phyloP scores from a whole-genome alignment of 2,113 vertebrate genomes.

The Brachionichthys hirsutus region DNA sequence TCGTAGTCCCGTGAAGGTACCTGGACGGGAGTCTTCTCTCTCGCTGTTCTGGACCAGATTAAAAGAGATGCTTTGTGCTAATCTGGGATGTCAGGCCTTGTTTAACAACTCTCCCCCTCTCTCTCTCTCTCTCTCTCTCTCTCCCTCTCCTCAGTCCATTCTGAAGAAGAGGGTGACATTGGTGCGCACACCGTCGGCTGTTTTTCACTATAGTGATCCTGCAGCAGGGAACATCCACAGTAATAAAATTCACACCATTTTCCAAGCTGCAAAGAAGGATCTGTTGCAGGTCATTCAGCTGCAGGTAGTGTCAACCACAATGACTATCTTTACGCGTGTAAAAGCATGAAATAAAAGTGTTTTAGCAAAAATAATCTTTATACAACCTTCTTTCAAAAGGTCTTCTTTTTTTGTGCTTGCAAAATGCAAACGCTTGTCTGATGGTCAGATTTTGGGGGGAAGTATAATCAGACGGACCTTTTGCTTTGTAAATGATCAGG shows the following conservation, averaged over 20 bases:
- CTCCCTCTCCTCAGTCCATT: conserved; percentile 73
- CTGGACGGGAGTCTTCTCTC: neutral
- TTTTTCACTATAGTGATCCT: conserved; percentile 79
- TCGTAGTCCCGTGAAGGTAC: conserved; percentile 59
- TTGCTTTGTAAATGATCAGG: conserved; percentile 70
- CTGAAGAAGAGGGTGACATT: conserved; percentile 85
- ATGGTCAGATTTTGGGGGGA: too few species aligned
- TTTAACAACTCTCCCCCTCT: too few species aligned
- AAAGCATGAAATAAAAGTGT: too few species aligned
- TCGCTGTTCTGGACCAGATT: neutral
- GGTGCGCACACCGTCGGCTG: conserved; percentile 79
- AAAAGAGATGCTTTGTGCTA: too few species aligned
- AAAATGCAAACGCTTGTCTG: too few species aligned
- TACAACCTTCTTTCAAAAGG: too few species aligned
- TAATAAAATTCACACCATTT: conserved; percentile 80
- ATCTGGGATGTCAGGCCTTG: too few species aligned
- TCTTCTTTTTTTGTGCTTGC: too few species aligned
- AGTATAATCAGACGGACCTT: too few species aligned
- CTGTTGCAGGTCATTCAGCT: conserved; percentile 87
- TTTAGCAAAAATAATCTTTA: too few species aligned
- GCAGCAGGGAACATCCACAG: conserved; percentile 62
- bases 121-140: neutral
- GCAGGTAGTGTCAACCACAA: conserved; percentile 66
- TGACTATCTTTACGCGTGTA: too few species aligned
- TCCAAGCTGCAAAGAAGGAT: conserved; percentile 91